Conservation (phyloP, 2,113 vertebrate genomes). For the Kryptolebias marmoratus region DNA sequence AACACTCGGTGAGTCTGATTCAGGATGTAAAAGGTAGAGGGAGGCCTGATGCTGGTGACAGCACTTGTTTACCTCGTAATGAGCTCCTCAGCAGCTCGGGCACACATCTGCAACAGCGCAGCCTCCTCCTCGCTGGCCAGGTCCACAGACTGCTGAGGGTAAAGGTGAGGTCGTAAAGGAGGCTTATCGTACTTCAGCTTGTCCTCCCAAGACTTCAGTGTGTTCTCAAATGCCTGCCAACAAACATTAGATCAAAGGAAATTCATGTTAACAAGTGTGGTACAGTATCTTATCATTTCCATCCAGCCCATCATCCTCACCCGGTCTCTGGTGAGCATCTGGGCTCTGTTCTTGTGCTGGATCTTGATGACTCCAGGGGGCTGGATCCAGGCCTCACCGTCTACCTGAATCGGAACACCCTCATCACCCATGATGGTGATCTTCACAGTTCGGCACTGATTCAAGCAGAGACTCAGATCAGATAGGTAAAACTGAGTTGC, state of each 20-base stretch:
- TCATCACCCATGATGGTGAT: conserved; percentile 98
- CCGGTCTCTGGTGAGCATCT: conserved; percentile 97
- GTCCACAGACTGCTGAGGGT: conserved; percentile 90
- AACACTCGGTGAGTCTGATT: background rate
- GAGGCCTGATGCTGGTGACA: background rate
- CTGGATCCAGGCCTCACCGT: conserved; percentile 98
- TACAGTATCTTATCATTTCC: background rate
- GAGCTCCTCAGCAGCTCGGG: conserved; percentile 92
- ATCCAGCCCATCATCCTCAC: conserved; percentile 75
- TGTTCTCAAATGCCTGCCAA: conserved; percentile 94
- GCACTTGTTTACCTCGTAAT: conserved; percentile 86
- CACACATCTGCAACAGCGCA: conserved; percentile 88
- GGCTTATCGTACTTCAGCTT: conserved; percentile 94
- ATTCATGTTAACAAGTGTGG: background rate
- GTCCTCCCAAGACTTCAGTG: conserved; percentile 97
- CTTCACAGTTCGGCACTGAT: conserved; percentile 93
- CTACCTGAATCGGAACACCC: conserved; percentile 95
- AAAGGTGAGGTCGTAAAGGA: conserved; percentile 90
- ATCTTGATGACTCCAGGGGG: conserved; percentile 97
- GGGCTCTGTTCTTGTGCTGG: conserved; percentile 96
- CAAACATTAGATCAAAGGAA: background rate
- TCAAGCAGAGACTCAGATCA: background rate
- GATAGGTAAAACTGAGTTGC: fast-evolving
- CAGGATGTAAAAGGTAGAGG: background rate
- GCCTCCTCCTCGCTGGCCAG: conserved; percentile 92